Percentiles rank a stretch among this genome's conserved stretches.
Conservation (phyloP, 1,140 invertebrate genomes). For the Ceratina calcarata region DNA sequence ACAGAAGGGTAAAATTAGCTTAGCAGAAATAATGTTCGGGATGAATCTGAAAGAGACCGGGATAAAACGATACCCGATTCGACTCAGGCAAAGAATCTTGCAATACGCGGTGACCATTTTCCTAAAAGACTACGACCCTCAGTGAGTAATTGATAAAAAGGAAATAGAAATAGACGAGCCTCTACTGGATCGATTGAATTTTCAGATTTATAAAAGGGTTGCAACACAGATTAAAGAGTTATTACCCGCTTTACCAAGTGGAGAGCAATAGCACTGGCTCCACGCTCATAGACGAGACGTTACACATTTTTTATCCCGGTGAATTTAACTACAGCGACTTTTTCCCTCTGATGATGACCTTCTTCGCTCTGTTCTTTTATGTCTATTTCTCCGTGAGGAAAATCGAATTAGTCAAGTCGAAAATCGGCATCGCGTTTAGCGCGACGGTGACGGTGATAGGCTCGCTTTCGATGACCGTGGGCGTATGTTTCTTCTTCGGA, state of each 20-base stretch:
- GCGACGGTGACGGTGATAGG: constrained; percentile 93
- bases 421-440: constrained; percentile 93
- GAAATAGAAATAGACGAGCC: not conserved
- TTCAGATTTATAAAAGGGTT: constrained; percentile 89
- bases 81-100: constrained; percentile 90
- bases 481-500: constrained; percentile 96
- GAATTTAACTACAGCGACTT: constrained; percentile 93
- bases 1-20: constrained; percentile 89
- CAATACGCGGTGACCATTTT: constrained; percentile 95
- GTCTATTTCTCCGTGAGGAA: constrained; percentile 97
- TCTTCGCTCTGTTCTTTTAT: constrained; percentile 93
- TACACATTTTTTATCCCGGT: constrained; percentile 92
- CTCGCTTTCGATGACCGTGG: constrained; percentile 95
- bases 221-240: constrained; percentile 84
- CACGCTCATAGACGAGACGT: constrained; percentile 78
- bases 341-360: constrained; percentile 91
- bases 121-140: constrained; percentile 88
- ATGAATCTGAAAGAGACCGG: constrained; percentile 94
- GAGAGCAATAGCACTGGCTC: constrained; percentile 65
- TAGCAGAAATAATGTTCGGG: constrained; percentile 95
- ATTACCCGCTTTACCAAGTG: constrained; percentile 87
- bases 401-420: constrained; percentile 96
- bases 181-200: constrained; percentile 57
- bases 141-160: constrained; percentile 80
- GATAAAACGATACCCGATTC: constrained; percentile 91